Base-by-base conservation (phyloP, 2,888 invertebrate genomes). In the Balanococcus diminutus region DNA sequence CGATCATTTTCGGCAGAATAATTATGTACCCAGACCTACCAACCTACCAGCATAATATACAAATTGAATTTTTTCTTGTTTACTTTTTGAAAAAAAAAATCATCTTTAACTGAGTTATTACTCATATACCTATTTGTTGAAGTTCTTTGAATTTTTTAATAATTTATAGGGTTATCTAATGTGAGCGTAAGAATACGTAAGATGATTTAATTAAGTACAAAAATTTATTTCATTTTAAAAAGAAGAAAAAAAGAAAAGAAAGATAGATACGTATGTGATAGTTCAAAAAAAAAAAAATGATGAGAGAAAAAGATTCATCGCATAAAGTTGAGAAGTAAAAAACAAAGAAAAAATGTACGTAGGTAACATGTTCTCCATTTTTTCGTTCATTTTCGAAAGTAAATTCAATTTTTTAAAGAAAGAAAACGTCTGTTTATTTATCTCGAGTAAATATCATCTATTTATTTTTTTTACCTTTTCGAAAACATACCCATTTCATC, bases 371-470 rank as follows among this genome's bases (percentile, higher is more conserved):
- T 81, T 81, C 28, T 81, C 42, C 42, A 9, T 14, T 39, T 42
- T 25, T 81, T 46, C 81, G 31, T 81, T 39, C 32, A 42, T 39
- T 46, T 42, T 39, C 25, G 9, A 25, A 25, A 42, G 81, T 42
- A 81, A 81, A 81, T 81, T 81, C 81, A 81, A 81, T 81, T 81
- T 36, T 81, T 82, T 82, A 51, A 51, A 46, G 19, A 82, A 42
- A 82, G 31, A 28, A n/a, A 75, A 36, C 42, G 82, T 51, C 82
- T 51, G 82, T 82, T 82, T 82, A 82, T 51, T 46, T 82, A 82
- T 82, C 82, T 82, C 51, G 82, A 51, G 82, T 51, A 46, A 82
- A 82, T 82, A 82, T 82, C 82, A 51, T 51, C 51, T 82, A 82
- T 56, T 82, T 82, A 82, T 42, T 56, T 82, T 46, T 82, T 82